A percentile compares a stretch with the other conserved stretches of the same genome.
These are phyloP conservation scores for Nysson spinosus DNA, from an alignment of 2,888 invertebrate species.

Conservation along the genomic window DNA sequence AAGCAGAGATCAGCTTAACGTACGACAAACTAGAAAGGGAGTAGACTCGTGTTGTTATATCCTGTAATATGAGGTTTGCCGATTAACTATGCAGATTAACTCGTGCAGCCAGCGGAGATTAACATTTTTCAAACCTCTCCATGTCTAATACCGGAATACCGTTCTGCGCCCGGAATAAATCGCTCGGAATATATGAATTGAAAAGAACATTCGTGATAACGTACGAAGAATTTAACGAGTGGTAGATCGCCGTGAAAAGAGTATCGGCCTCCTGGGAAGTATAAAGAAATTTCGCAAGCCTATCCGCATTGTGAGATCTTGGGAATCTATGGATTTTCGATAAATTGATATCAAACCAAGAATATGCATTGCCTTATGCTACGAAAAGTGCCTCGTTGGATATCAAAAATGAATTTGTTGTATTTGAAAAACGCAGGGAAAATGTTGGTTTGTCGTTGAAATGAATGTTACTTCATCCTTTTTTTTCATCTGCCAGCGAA, in stretches of 20 bases:
- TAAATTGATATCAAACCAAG: slow-evolving; percentile 47
- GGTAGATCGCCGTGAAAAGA: slow-evolving; percentile 20
- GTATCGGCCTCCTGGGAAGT: slow-evolving; percentile 45
- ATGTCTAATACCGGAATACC: neutral
- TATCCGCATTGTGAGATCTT: slow-evolving; percentile 35
- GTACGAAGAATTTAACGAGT: slow-evolving; percentile 34
- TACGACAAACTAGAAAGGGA: too few species aligned
- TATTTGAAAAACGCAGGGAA: slow-evolving; percentile 12
- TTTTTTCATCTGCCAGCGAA: neutral
- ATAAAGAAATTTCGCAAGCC: slow-evolving; percentile 50
- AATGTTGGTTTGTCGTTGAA: slow-evolving; percentile 23
- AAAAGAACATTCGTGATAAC: slow-evolving; percentile 12
- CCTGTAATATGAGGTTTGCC: too few species aligned
- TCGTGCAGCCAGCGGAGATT: too few species aligned
- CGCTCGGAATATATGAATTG: slow-evolving; percentile 19
- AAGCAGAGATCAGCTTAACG: too few species aligned
- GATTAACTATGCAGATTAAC: too few species aligned
- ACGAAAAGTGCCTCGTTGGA: too few species aligned
- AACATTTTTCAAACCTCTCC: too few species aligned
- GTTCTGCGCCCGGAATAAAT: neutral
- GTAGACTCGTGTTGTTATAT: too few species aligned
- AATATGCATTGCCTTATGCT: too few species aligned
- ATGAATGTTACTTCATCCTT: neutral
- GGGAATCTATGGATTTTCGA: slow-evolving; percentile 41
- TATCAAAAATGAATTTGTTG: slow-evolving; percentile 50